Evolutionary conservation across 1,140 invertebrate genomes (phyloP), one percentile per base, ranked within the genome.

Genomic region (Anagrus nilaparvatae): DNA sequence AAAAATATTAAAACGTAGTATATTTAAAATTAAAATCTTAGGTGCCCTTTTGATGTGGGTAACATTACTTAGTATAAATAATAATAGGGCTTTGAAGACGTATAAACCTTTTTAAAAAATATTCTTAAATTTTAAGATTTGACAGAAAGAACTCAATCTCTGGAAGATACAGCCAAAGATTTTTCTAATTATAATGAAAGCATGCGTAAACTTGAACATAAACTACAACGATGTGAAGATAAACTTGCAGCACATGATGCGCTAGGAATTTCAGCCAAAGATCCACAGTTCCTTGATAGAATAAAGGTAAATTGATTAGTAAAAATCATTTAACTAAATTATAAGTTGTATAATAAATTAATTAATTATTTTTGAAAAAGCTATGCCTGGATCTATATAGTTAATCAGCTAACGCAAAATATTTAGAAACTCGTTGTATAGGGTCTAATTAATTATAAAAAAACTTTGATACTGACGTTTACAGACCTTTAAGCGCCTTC

Each of bases 171-270:
- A 13, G 77, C 81, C 2, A 78, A 85, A 31, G 81, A 83, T 41
- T 69, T 97, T 30, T 73, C 77, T 32, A 87, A 95, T 38, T 90
- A 92, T 56, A 80, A 80, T 43, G 92, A 97, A 51, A 83, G 83
- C 45, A 63, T 89, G 13, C 74, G 89, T 19, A 87, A 87, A 46
- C 69, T 92, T 13, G 79, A 86, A 48, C 84, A 89, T 46, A 74
- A 78, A 4, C 68, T 96, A 14, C 79, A 84, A 49, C 74, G 89
- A 31, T 88, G 87, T 60, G 90, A 95, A 69, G 90, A 96, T 63
- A 82, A 82, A 54, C 60, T 90, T 3, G 76, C 81, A 12, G 82
- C 84, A 12, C 85, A 90, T 54, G 82, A 88, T 65, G 75, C 81
- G 35, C 62, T 88, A 16, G 84, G 83, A 29, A 81, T 81, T 46